phyloP scores from a whole-genome alignment of 2,888 invertebrate genomes.

The Hedya salicella region DNA sequence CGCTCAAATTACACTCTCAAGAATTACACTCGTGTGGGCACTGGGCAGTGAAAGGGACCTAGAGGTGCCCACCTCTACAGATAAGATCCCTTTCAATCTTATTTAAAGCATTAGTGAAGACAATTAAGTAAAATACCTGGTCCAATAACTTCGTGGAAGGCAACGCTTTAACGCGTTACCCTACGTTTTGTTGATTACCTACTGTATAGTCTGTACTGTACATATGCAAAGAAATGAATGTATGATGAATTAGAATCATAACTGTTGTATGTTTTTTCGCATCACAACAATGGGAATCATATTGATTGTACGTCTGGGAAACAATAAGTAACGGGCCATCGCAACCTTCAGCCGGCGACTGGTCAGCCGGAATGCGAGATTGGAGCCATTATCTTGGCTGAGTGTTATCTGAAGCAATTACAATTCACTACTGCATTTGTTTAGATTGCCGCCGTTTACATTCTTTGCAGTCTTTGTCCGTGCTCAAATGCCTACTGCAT shows the following conservation, averaged over 20 bases:
- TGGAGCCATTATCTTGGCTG: constrained; percentile 55
- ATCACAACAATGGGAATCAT: constrained; percentile 19
- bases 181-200: too few species aligned
- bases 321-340: constrained; percentile 46
- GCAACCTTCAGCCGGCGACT: constrained; percentile 65
- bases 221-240: background rate
- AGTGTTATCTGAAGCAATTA: constrained; percentile 56
- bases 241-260: background rate
- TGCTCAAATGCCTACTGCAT: background rate
- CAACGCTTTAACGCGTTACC: too few species aligned
- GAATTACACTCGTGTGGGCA: too few species aligned
- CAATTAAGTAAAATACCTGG: too few species aligned
- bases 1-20: too few species aligned
- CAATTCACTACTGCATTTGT: constrained; percentile 49
- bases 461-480: constrained; percentile 23
- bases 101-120: too few species aligned
- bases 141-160: too few species aligned
- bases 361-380: constrained; percentile 67
- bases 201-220: background rate
- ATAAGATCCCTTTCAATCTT: too few species aligned
- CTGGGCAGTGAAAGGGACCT: too few species aligned
- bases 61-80: too few species aligned
- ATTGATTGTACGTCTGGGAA: constrained; percentile 47
- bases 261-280: constrained; percentile 12
- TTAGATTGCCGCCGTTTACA: constrained; percentile 22